phyloP scores from a whole-genome alignment of 2,888 invertebrate species.

The Caenorhabditis parvicauda region DNA sequence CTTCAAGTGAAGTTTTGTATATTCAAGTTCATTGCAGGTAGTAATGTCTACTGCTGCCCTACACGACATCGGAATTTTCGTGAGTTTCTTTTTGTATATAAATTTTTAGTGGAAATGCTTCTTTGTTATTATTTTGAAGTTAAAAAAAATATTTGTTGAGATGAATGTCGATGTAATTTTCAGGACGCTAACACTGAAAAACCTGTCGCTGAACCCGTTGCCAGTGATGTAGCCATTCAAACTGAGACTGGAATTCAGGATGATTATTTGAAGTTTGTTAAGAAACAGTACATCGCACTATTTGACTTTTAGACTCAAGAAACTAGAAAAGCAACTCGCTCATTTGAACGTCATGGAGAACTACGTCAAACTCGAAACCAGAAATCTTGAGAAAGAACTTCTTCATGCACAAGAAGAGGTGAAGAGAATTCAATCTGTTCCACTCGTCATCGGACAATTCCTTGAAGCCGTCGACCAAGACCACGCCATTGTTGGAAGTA shows the following conservation, averaged over 20 bases:
- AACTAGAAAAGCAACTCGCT: slow-evolving; percentile 90
- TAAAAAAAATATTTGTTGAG: neutral
- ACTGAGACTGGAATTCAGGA: slow-evolving; percentile 5
- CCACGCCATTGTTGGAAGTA: slow-evolving; percentile 97
- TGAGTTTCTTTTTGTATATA: slow-evolving; percentile 19
- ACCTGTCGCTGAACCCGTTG: neutral
- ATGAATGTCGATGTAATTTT: neutral
- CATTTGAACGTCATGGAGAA: slow-evolving; percentile 98
- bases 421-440: slow-evolving; percentile 96
- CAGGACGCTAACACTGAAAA: neutral
- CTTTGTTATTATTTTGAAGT: neutral
- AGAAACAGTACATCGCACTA: neutral
- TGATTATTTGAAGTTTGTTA: slow-evolving; percentile 11
- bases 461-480: slow-evolving; percentile 98
- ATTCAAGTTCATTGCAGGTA: no score
- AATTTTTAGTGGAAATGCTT: neutral
- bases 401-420: slow-evolving; percentile 90
- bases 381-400: slow-evolving; percentile 96
- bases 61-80: slow-evolving; percentile 41
- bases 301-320: slow-evolving; percentile 68
- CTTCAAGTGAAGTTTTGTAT: no score
- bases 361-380: slow-evolving; percentile 97
- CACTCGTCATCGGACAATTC: slow-evolving; percentile 96
- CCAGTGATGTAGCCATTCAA: neutral
- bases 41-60: slow-evolving; percentile 31